Evolutionary conservation across 1,140 invertebrate species (phyloP).

Genomic region (Meloidogyne exigua): DNA sequence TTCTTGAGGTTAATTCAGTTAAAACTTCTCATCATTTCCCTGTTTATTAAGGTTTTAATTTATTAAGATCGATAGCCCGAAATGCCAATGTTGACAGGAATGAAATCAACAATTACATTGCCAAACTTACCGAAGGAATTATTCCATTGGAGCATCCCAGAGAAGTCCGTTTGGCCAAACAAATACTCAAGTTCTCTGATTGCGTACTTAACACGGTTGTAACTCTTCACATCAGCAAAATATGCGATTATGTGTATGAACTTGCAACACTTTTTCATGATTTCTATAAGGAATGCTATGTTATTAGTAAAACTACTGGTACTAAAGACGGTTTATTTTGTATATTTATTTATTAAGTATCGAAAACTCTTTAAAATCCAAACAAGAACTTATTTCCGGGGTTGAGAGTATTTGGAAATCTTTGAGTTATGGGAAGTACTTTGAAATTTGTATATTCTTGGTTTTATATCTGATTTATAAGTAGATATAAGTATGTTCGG

Average conservation of each 20-base stretch:
- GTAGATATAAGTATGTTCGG: too few species aligned
- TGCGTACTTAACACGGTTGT: conserved; percentile 78
- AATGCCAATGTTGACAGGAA: conserved; percentile 70
- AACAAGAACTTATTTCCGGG: too few species aligned
- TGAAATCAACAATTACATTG: conserved; percentile 40
- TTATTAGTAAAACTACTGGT: conserved; percentile 83
- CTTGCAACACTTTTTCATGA: conserved; percentile 87
- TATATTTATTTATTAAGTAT: not conserved
- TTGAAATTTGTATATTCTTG: too few species aligned
- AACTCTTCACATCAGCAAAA: conserved; percentile 74
- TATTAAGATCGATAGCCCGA: conserved; percentile 72
- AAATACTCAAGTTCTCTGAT: conserved; percentile 70
- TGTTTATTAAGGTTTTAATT: too few species aligned
- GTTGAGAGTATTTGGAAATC: too few species aligned
- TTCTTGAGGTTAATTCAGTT: too few species aligned
- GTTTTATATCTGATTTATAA: too few species aligned
- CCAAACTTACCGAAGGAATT: conserved; percentile 2
- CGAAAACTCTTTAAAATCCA: not conserved
- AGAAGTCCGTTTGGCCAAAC: conserved; percentile 91
- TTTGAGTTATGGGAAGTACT: too few species aligned
- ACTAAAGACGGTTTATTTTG: conserved; percentile 49
- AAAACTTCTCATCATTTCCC: too few species aligned
- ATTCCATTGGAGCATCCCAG: conserved; percentile 78
- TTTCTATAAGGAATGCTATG: conserved; percentile 97
- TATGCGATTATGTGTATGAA: conserved; percentile 95